A percentile compares a stretch with the other conserved stretches of the same genome.
These are phyloP conservation scores for Lepisosteus oculatus DNA, from an alignment of 2,113 vertebrate genomes.

Conservation along the genomic window DNA sequence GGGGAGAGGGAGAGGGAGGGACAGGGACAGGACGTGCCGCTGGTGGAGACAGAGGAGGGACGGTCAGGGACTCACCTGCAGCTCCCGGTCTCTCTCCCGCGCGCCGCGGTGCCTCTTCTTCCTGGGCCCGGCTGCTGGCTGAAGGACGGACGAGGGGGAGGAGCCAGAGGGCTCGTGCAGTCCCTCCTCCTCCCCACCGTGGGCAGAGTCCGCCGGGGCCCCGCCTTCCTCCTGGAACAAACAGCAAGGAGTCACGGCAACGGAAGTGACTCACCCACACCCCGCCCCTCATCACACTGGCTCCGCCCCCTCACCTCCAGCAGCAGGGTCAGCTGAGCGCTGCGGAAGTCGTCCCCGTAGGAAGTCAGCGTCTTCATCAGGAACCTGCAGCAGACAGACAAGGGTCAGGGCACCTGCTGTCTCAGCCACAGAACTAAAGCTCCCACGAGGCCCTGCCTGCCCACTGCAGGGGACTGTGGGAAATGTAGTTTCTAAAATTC, in stretches of 20 bases:
- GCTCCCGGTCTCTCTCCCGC: slow-evolving; percentile 62
- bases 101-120: slow-evolving; percentile 59
- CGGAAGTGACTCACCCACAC: neutral
- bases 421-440: too few species aligned
- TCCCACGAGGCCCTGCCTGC: too few species aligned
- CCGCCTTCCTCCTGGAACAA: slow-evolving; percentile 56
- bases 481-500: too few species aligned
- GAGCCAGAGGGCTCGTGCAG: slow-evolving; percentile 50
- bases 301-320: slow-evolving; percentile 68
- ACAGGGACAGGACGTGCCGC: slow-evolving; percentile 79
- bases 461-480: too few species aligned
- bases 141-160: slow-evolving; percentile 37
- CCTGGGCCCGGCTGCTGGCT: slow-evolving; percentile 49
- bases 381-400: slow-evolving; percentile 60
- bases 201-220: slow-evolving; percentile 42
- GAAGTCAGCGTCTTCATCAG: slow-evolving; percentile 83
- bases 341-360: slow-evolving; percentile 82
- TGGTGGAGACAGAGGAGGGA: slow-evolving; percentile 44
- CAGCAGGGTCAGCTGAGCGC: slow-evolving; percentile 73
- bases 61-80: slow-evolving; percentile 42
- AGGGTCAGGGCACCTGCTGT: neutral
- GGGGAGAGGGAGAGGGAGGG: slow-evolving; percentile 34
- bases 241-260: neutral
- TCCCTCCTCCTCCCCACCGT: slow-evolving; percentile 48
- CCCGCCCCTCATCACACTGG: neutral